These are phyloP conservation scores for Otolemur garnettii DNA, from an alignment of 2,113 vertebrate genomes.

Conservation along the genomic window DNA sequence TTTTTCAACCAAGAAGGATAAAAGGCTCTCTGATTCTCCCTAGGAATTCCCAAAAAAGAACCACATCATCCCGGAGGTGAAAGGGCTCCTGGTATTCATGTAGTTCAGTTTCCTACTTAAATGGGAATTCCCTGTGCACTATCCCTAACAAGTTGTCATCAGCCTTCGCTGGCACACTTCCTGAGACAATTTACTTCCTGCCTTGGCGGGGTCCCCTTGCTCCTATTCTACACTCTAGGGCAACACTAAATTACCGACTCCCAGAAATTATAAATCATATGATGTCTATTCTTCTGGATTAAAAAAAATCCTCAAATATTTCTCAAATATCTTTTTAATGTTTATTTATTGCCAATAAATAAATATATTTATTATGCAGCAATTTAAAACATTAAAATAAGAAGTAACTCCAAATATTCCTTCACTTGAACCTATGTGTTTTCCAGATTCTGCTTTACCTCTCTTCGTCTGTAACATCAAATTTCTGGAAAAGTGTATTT, in stretches of 20 bases:
- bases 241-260: neutral
- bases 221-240: neutral
- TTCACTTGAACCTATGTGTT: neutral
- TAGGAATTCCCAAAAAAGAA: slow-evolving; percentile 6
- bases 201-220: neutral
- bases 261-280: neutral
- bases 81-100: neutral
- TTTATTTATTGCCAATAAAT: neutral
- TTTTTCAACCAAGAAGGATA: slow-evolving; percentile 23
- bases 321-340: neutral
- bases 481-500: neutral
- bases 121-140: neutral
- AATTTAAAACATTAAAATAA: neutral
- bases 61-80: neutral
- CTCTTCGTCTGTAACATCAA: neutral
- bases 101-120: neutral
- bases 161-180: neutral
- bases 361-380: neutral
- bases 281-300: neutral
- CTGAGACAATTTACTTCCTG: neutral
- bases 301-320: slow-evolving; percentile 13
- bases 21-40: slow-evolving; percentile 39
- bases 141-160: neutral
- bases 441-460: neutral
- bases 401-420: neutral